phyloP scores from a whole-genome alignment of 2,113 vertebrate genomes.

The Colistium nudipinnis region DNA sequence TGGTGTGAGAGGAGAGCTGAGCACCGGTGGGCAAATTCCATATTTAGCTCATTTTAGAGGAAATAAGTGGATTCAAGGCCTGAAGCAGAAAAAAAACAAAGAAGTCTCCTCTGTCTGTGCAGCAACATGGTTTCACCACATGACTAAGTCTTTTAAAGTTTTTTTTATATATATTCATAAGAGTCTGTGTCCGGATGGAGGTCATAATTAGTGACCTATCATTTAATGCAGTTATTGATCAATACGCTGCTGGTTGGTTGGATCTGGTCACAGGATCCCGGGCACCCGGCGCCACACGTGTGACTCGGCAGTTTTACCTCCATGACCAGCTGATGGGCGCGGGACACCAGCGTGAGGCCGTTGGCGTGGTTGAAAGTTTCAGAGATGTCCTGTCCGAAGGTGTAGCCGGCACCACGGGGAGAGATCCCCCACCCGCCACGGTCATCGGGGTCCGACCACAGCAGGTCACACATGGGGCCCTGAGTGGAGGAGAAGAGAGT shows the following conservation, averaged over 20 bases:
- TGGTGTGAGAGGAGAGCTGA: too few relatives aligned
- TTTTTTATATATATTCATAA: too few relatives aligned
- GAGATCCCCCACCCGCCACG: slow-evolving; percentile 80
- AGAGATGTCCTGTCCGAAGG: slow-evolving; percentile 81
- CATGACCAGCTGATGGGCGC: slow-evolving; percentile 82
- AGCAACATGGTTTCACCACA: too few relatives aligned
- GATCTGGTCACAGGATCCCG: too few relatives aligned
- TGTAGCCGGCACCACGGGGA: slow-evolving; percentile 78
- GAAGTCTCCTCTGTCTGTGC: background rate
- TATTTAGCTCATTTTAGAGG: background rate
- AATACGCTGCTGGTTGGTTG: too few relatives aligned
- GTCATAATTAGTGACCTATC: too few relatives aligned
- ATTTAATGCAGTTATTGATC: too few relatives aligned
- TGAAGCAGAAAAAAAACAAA: background rate
- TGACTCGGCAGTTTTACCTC: slow-evolving; percentile 61
- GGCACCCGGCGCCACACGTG: too few relatives aligned
- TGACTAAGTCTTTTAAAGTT: too few relatives aligned
- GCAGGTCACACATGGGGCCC: slow-evolving; percentile 81
- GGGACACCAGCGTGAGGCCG: slow-evolving; percentile 79
- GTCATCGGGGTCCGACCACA: slow-evolving; percentile 80
- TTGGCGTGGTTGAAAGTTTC: slow-evolving; percentile 83
- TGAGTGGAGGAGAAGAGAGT: slow-evolving; percentile 5
- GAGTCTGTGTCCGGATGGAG: too few relatives aligned
- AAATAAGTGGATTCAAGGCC: background rate
- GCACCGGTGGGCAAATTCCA: background rate